phyloP scores from a whole-genome alignment of 2,797 vertebrate species.

The Rhadinocentrus ornatus region DNA sequence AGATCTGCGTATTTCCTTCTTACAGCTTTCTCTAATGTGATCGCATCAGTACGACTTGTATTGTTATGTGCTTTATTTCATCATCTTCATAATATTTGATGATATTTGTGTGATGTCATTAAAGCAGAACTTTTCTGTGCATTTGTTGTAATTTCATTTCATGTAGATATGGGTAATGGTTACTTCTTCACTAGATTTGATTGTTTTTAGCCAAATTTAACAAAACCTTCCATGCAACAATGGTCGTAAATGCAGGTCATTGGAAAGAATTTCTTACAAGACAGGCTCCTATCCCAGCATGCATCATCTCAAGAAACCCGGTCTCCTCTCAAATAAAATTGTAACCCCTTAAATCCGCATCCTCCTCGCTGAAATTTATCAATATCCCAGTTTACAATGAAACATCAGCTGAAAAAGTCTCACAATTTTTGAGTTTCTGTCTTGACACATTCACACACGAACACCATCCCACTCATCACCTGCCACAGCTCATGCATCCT shows the following conservation, averaged over 20 bases:
- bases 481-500: constrained; percentile 47
- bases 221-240: too few relatives aligned
- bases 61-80: background rate
- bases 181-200: too few relatives aligned
- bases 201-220: too few relatives aligned
- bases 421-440: constrained; percentile 12
- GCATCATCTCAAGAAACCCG: too few relatives aligned
- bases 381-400: background rate
- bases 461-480: constrained; percentile 65
- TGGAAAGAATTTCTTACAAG: too few relatives aligned
- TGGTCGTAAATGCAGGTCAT: too few relatives aligned
- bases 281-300: too few relatives aligned
- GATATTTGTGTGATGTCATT: too few relatives aligned
- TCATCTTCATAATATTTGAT: background rate
- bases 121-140: too few relatives aligned
- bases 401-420: constrained; percentile 26
- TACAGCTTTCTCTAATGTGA: background rate
- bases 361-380: background rate
- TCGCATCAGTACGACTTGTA: background rate
- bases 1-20: background rate
- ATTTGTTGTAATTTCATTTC: too few relatives aligned
- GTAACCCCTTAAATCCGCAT: constrained; percentile 6
- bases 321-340: too few relatives aligned
- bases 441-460: constrained; percentile 25
- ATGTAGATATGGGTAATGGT: too few relatives aligned